Base-by-base conservation (phyloP, 2,888 invertebrate species). In the Lepidocyrtinus sp. region DNA sequence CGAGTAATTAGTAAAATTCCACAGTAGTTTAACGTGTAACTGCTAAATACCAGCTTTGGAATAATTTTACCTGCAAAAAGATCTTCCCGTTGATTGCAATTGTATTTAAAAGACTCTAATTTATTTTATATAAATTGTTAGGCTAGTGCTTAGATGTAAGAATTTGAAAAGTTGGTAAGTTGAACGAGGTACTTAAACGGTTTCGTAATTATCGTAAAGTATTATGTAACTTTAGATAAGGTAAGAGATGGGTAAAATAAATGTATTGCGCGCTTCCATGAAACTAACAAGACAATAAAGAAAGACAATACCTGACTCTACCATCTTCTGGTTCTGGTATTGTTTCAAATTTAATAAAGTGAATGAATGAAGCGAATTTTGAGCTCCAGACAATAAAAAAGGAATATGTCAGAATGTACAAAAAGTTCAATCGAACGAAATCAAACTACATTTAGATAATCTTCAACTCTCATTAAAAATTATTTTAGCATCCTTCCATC, bases 221-320 rank as follows among this genome's bases (percentile, higher is more conserved):
- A 55, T 55, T 55, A 55, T n/a, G 55, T n/a, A 55, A 55, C 17
- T n/a, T n/a, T n/a, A n/a, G n/a, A 17, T 55, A 55, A 69, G n/a
- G 55, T 22, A 69, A 55, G 55, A 55, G 9, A n/a, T 50, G 24
- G 65, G 17, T 46, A 46, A 63, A 63, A 61, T 72, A 63, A 63
- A 76, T 80, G 76, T 82, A 81, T 69, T 81, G 76, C 81, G 84
- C 84, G 84, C 84, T 84, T 84, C 84, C 84, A 84, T 77, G 84
- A 84, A 84, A 84, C 84, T 79, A 74, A 84, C 82, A 84, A 84
- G 84, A 84, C 84, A 84, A 84, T 84, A 84, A 83, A 84, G 79
- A 84, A 84, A 84, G 84, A 84, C 84, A 84, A 84, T 83, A 83
- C 74, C 77, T 75, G 75, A 72, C 62, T 50, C 21, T 36, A 67